These are phyloP conservation scores for Vanacampus margaritifer DNA, from an alignment of 2,113 vertebrate species.

Conservation along the genomic window DNA sequence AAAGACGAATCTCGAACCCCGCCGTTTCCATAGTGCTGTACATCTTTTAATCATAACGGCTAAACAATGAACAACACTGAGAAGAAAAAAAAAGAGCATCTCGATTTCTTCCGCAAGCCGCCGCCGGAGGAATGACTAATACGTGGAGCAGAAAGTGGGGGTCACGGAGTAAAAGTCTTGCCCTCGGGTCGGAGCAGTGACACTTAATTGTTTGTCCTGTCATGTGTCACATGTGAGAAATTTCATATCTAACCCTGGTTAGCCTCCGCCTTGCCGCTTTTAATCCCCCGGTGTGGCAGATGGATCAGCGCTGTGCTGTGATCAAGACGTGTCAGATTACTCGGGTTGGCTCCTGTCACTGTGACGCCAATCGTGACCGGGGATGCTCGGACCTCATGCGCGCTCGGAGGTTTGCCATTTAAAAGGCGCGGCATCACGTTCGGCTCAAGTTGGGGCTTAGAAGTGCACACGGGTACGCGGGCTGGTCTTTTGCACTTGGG, in stretches of 20 bases:
- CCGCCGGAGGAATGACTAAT: constrained; percentile 62
- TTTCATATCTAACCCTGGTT: constrained; percentile 71
- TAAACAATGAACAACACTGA: constrained; percentile 69
- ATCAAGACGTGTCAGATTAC: constrained; percentile 73
- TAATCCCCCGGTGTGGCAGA: constrained; percentile 70
- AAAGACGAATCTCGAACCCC: constrained; percentile 57
- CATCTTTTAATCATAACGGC: constrained; percentile 72
- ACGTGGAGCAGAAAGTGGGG: constrained; percentile 32
- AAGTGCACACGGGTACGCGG: neutral
- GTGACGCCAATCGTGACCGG: constrained; percentile 40
- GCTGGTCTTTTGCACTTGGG: neutral
- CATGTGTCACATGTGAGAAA: constrained; percentile 74
- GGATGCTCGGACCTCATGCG: constrained; percentile 43
- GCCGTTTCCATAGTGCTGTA: constrained; percentile 58
- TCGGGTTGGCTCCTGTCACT: constrained; percentile 55
- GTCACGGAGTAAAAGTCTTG: constrained; percentile 68
- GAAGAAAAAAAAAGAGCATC: constrained; percentile 26
- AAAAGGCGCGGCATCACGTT: neutral
- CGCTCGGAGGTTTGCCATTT: constrained; percentile 21
- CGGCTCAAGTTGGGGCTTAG: neutral
- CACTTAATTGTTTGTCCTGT: constrained; percentile 74
- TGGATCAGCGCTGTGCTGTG: constrained; percentile 68
- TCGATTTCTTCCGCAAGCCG: constrained; percentile 29
- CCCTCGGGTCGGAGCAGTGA: constrained; percentile 64
- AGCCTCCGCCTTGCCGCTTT: constrained; percentile 59